A percentile compares a stretch with the other conserved stretches of the same genome.
Conservation (phyloP, 2,797 vertebrate genomes). For the Cynodonichthys magdalenae region DNA sequence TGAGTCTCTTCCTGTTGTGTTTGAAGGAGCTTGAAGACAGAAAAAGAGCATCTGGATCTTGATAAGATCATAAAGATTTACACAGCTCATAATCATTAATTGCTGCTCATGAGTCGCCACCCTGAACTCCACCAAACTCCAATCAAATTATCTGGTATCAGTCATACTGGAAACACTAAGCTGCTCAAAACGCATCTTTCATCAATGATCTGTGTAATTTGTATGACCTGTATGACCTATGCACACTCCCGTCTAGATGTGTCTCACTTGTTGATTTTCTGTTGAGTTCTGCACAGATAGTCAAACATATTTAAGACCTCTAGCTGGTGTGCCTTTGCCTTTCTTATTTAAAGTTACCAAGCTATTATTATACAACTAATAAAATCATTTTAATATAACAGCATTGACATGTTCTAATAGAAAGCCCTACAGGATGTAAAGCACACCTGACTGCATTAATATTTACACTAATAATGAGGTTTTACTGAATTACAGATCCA, state of each 20-base stretch:
- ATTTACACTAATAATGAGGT: constrained; percentile 1
- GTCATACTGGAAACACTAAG: neutral
- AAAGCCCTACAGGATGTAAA: constrained; percentile 1
- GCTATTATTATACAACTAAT: neutral
- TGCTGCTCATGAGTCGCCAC: constrained; percentile 24
- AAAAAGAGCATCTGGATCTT: constrained; percentile 44
- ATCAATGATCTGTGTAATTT: neutral
- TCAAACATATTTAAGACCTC: too few relatives aligned
- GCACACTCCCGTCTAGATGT: too few relatives aligned
- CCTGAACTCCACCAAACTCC: constrained; percentile 20
- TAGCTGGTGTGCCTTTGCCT: too few relatives aligned
- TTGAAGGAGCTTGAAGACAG: constrained; percentile 29
- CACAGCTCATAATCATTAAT: constrained; percentile 40
- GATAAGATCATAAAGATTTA: constrained; percentile 59
- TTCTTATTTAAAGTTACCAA: too few relatives aligned
- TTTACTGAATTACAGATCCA: neutral
- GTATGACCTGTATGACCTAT: neutral
- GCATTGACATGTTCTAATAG: neutral
- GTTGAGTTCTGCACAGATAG: neutral
- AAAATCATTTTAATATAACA: neutral
- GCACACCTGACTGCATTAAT: constrained; percentile 7
- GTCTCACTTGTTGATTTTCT: neutral
- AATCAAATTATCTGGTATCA: constrained; percentile 9
- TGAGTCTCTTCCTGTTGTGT: neutral
- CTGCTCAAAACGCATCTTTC: neutral